phyloP scores from a whole-genome alignment of 2,888 invertebrate species.

The Mimas tiliae region DNA sequence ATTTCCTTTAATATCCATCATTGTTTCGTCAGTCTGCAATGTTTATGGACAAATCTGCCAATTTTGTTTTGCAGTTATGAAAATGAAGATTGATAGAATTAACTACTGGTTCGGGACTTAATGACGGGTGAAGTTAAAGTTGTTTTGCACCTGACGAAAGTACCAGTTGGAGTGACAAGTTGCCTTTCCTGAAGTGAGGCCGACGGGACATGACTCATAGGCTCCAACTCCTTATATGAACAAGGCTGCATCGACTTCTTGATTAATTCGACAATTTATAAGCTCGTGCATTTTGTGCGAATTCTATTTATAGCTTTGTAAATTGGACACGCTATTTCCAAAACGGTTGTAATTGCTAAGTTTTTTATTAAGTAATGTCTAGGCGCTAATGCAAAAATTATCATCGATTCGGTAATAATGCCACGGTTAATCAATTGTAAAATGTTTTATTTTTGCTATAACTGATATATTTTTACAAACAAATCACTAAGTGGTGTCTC shows the following conservation, averaged over 20 bases:
- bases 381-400: too few relatives aligned
- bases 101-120: not conserved
- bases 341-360: not conserved
- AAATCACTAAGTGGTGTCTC: too few relatives aligned
- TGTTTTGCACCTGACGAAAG: constrained; percentile 45
- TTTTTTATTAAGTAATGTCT: too few relatives aligned
- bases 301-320: constrained; percentile 16
- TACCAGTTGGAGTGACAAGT: constrained; percentile 43
- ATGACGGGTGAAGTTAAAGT: constrained; percentile 25
- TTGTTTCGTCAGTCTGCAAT: constrained; percentile 12
- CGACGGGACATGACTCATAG: constrained; percentile 52
- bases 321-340: not conserved
- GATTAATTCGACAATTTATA: constrained; percentile 29
- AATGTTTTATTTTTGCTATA: too few relatives aligned
- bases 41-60: not conserved
- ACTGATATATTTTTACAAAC: too few relatives aligned
- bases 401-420: too few relatives aligned
- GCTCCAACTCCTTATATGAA: constrained; percentile 47
- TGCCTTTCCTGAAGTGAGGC: constrained; percentile 52
- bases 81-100: not conserved
- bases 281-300: constrained; percentile 13
- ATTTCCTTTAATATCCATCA: constrained; percentile 24
- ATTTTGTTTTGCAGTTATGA: constrained; percentile 2
- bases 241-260: constrained; percentile 40
- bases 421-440: too few relatives aligned